Evolutionary conservation across 2,888 invertebrate genomes (phyloP).

Genomic region (Papilio protenor): DNA sequence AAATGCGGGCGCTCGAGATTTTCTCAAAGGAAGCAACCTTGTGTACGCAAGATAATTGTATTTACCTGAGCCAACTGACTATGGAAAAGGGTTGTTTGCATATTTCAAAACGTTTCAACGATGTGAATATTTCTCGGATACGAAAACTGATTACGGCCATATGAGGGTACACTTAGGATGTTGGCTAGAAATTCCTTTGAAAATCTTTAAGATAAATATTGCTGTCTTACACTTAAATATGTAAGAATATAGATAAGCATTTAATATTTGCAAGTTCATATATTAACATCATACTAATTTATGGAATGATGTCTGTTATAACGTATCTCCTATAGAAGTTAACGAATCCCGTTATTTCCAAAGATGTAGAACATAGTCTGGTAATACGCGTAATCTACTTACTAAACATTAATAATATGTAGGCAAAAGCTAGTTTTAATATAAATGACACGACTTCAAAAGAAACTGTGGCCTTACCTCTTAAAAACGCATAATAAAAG

Average conservation of each 20-base stretch:
- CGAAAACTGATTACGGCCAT: conserved; percentile 36
- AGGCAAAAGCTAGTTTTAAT: not conserved
- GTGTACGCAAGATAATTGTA: conserved; percentile 43
- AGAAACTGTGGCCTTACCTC: not conserved
- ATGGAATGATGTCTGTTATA: no score
- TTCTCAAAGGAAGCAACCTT: conserved; percentile 39
- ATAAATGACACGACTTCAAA: not conserved
- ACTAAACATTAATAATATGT: no score
- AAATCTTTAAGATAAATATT: not conserved
- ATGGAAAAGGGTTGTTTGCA: conserved; percentile 46
- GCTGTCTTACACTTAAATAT: not conserved
- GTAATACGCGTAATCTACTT: no score
- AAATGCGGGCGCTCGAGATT: conserved; percentile 33
- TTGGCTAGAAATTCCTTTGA: conserved; percentile 1
- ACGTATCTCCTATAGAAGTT: no score
- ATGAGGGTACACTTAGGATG: not conserved
- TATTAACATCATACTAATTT: no score
- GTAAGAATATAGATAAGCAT: not conserved
- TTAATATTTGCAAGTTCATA: not conserved
- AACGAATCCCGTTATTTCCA: no score
- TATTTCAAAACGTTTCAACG: conserved; percentile 39
- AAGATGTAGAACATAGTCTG: no score
- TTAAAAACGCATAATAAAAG: conserved; percentile 13
- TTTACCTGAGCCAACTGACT: conserved; percentile 46
- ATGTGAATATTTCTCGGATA: conserved; percentile 37